Evolutionary conservation across 2,888 invertebrate species (phyloP), one percentile per base, ranked within the genome.

Genomic region (Callinectes sapidus): DNA sequence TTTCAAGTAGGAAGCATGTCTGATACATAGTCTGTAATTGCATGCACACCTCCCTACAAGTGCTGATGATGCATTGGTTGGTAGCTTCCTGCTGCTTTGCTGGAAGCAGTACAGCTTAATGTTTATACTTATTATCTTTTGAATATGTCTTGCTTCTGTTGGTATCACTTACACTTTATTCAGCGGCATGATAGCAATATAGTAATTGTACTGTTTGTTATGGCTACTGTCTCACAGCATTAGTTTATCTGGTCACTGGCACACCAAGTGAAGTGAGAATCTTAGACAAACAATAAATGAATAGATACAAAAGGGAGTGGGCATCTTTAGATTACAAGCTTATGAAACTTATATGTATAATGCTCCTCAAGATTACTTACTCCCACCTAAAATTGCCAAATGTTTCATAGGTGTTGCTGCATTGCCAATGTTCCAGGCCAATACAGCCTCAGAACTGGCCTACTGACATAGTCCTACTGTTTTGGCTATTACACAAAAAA

Each of bases 311-410:
- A 23, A 3, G 3, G 61, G 61, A 23, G 61, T 81, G 16, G 81
- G 35, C 81, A 71, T 71, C 71, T 28, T 71, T 71, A 28, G 71
- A 28, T 71, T 28, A 71, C 71, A 71, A 71, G 71, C n/a, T 71
- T 28, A 28, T 71, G 71, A 61, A 23, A n/a, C 71, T 28, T 5
- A 71, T n/a, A n/a, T n/a, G n/a, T n/a, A 23, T 77, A 18, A 35
- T 81, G 28, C 2, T 10, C 81, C 35, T 0, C 3, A 81, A n/a
- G 35, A 18, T 28, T 10, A 71, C 35, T 35, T 16, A 2, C 81
- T 32, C 81, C 5, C 81, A 81, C 81, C 81, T 81, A 2, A 28
- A 32, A 81, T 35, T 35, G 81, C 18, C 81, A 35, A 28, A 13
- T n/a, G 71, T 71, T 5, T n/a, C 28, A n/a, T 13, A 71, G 5